These are phyloP conservation scores for Barbus barbus DNA, from an alignment of 2,113 vertebrate species.

Conservation along the genomic window DNA sequence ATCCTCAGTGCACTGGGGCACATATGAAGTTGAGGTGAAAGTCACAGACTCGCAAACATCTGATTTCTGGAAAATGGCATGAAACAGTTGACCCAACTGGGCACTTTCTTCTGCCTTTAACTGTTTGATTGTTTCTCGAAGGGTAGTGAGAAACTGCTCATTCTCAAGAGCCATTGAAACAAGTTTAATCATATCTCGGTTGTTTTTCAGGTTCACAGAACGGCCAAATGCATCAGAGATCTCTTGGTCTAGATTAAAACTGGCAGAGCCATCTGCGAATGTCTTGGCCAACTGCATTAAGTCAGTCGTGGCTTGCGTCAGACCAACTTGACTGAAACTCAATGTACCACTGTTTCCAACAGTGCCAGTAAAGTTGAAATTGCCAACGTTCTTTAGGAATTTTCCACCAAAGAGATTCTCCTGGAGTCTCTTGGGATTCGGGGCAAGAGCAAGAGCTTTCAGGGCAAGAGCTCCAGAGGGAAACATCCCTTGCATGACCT, in stretches of 20 bases:
- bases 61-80: conserved; percentile 57
- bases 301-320: conserved; percentile 48
- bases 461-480: conserved; percentile 79
- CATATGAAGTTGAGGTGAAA: conserved; percentile 60
- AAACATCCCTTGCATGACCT: conserved; percentile 80
- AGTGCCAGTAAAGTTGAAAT: conserved; percentile 83
- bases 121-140: conserved; percentile 75
- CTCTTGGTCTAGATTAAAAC: conserved; percentile 63
- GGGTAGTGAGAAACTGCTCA: conserved; percentile 79
- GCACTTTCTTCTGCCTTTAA: conserved; percentile 62
- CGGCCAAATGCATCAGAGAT: conserved; percentile 73
- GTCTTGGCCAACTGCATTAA: conserved; percentile 52
- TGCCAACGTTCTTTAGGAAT: conserved; percentile 80
- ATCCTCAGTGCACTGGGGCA: conserved; percentile 79
- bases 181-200: conserved; percentile 74
- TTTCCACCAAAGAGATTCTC: conserved; percentile 92
- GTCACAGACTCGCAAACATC: conserved; percentile 60
- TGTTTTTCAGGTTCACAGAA: conserved; percentile 71
- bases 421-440: conserved; percentile 78
- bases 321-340: conserved; percentile 73
- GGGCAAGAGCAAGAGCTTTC: conserved; percentile 75
- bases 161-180: conserved; percentile 78
- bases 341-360: conserved; percentile 79
- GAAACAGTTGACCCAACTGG: conserved; percentile 72
- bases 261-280: conserved; percentile 37